Evolutionary conservation across 1,140 invertebrate genomes (phyloP).

Genomic region (Mya arenaria): DNA sequence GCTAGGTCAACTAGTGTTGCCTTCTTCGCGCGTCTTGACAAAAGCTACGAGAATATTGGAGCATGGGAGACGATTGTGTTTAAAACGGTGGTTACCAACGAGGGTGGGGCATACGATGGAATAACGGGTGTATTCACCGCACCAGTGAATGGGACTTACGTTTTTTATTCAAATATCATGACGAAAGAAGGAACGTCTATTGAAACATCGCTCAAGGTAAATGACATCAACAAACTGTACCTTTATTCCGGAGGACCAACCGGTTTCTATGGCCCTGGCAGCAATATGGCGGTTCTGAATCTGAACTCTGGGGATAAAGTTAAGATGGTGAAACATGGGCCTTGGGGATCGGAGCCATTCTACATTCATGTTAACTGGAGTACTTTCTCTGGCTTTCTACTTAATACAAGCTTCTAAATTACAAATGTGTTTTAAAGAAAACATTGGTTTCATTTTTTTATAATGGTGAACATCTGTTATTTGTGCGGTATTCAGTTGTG

Average conservation of each 20-base stretch:
- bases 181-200: neutral
- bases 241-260: neutral
- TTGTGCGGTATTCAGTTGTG: too few relatives aligned
- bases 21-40: neutral
- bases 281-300: constrained; percentile 2
- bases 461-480: too few relatives aligned
- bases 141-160: neutral
- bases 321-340: constrained; percentile 31
- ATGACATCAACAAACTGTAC: neutral
- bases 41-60: neutral
- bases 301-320: neutral
- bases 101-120: neutral
- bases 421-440: too few relatives aligned
- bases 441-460: too few relatives aligned
- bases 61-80: constrained; percentile 14
- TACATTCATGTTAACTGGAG: neutral
- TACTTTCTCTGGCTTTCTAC: constrained; percentile 7
- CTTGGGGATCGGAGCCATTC: neutral
- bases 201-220: constrained; percentile 4
- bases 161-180: constrained; percentile 9
- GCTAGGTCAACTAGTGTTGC: too few relatives aligned
- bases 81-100: neutral
- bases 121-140: neutral
- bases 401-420: neutral
- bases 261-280: neutral